Percentiles rank a stretch among this genome's conserved stretches.
Conservation (phyloP, 2,888 invertebrate species). For the Cosmorhoe ocellata region DNA sequence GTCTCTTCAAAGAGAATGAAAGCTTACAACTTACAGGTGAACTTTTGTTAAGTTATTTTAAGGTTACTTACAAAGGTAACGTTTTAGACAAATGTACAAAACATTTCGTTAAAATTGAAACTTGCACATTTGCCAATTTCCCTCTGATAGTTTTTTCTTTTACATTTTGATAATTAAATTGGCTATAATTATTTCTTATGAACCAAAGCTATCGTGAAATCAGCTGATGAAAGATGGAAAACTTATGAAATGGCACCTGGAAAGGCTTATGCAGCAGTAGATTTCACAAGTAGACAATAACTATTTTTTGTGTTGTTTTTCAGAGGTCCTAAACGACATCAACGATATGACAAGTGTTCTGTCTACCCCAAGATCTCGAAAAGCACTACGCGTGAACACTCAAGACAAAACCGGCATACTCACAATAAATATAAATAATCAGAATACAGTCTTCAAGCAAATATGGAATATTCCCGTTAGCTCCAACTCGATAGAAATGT, state of each 20-base stretch:
- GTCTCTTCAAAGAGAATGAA: slow-evolving; percentile 55
- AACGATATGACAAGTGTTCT: slow-evolving; percentile 59
- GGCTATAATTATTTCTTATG: too few species aligned
- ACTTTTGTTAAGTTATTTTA: background rate
- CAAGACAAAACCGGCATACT: slow-evolving; percentile 26
- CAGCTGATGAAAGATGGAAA: too few species aligned
- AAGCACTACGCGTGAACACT: background rate
- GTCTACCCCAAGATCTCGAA: slow-evolving; percentile 34
- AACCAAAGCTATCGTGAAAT: too few species aligned
- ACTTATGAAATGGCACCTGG: too few species aligned
- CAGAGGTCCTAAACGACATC: slow-evolving; percentile 72
- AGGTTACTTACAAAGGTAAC: too few species aligned
- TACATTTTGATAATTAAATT: too few species aligned
- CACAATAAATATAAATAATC: slow-evolving; percentile 47
- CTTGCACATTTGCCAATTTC: too few species aligned
- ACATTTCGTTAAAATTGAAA: too few species aligned
- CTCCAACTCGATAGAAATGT: slow-evolving; percentile 38
- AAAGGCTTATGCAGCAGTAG: too few species aligned
- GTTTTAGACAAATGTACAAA: too few species aligned
- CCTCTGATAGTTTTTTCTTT: too few species aligned
- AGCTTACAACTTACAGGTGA: slow-evolving; percentile 71
- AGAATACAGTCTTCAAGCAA: slow-evolving; percentile 44
- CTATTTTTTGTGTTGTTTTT: slow-evolving; percentile 22
- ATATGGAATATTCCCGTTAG: slow-evolving; percentile 59
- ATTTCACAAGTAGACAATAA: too few species aligned